Base-by-base conservation (phyloP, 2,113 vertebrate species). In the Grammomys dolichurus region DNA sequence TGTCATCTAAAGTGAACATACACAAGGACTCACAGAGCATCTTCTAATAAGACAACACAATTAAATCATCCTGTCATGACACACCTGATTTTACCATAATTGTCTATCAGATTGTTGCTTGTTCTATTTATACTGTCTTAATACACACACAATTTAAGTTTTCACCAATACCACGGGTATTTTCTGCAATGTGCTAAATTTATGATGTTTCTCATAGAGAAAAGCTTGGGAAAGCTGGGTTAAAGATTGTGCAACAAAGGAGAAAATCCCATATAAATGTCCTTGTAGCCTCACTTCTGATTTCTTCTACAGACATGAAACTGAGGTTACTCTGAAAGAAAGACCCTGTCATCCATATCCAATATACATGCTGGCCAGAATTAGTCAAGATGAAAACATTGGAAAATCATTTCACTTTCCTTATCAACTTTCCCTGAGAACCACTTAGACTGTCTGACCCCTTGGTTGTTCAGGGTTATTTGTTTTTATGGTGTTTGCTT, bases 181-280 rank as follows among this genome's bases (percentile, higher is more conserved):
- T 95, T 92, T 91, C 60, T 63, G 87, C 46, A 69, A 87, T 73
- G n/a, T 73, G 14, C 12, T 96, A 95, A 94, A 89, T 87, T 75
- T 65, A 84, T 80, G 77, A 93, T 51, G 17, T 48, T 77, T 91
- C 82, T 90, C 72, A 63, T 17, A 69, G 24, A 36, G 24, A 56
- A 91, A 95, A 93, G 19, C 36, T 67, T 95, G 28, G 92, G 72
- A 96, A 22, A 78, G 86, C 13, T 78, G 26, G 90, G 77, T 87
- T 87, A 92, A 93, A 97, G 51, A 75, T 6, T 72, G 28, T 19
- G 95, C 22, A 7, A 93, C 54, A 5, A 96, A 96, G 28, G 22
- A 96, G 20, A 93, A 28, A 78, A 17, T 40, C 22, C 31, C 72
- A 63, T 22, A 81, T 54, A 95, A 93, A 77, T 89, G 70, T 95